phyloP scores from a whole-genome alignment of 2,113 vertebrate species.

The Casuarius casuarius region DNA sequence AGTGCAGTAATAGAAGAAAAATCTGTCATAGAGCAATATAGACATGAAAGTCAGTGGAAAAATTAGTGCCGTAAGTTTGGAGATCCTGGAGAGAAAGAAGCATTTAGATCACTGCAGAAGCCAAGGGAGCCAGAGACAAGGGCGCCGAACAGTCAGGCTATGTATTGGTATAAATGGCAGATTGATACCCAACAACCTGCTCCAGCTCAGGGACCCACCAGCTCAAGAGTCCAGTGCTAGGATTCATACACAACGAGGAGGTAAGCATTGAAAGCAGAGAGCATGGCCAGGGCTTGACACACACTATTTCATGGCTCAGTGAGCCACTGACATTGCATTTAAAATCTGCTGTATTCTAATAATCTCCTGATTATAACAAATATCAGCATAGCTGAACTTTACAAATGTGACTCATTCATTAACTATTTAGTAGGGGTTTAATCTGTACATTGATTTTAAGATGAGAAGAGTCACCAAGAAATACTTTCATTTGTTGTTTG shows the following conservation, averaged over 20 bases:
- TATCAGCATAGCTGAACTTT: not conserved
- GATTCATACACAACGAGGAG: not conserved
- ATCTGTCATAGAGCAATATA: not conserved
- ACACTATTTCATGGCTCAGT: not conserved
- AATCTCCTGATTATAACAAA: not conserved
- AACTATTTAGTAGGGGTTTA: not conserved
- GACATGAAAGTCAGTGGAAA: not conserved
- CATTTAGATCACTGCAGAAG: not conserved
- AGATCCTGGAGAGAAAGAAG: not conserved
- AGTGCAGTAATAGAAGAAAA: not conserved
- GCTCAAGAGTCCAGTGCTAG: not conserved
- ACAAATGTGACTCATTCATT: not conserved
- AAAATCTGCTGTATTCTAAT: not conserved
- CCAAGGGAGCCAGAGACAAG: not conserved
- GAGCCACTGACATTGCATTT: not conserved
- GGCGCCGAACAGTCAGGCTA: not conserved
- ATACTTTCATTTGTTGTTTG: not conserved
- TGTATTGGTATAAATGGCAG: not conserved
- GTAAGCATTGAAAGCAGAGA: not conserved
- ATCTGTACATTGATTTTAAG: not conserved
- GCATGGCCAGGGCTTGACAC: not conserved
- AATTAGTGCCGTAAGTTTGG: fast-evolving
- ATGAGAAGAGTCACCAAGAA: not conserved
- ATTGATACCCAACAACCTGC: not conserved
- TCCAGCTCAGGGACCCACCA: not conserved